phyloP scores from a whole-genome alignment of 1,140 invertebrate species.

The Cherax quadricarinatus region DNA sequence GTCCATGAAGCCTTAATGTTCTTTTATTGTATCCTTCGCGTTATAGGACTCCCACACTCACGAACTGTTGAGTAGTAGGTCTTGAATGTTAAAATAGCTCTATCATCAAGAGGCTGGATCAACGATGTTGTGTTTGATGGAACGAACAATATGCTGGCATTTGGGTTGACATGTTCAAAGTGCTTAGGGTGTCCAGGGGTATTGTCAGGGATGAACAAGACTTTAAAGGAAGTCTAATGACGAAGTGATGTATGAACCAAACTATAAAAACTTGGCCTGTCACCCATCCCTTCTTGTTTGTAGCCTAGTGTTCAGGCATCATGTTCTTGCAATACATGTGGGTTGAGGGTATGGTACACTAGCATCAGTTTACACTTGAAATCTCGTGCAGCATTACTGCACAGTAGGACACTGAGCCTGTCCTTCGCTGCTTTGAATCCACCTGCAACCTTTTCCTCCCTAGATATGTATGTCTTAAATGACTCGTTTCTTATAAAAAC shows the following conservation, averaged over 20 bases:
- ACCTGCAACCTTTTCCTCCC: background rate
- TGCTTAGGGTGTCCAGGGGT: conserved; percentile 32
- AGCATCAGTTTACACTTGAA: conserved; percentile 3
- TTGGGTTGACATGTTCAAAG: conserved; percentile 41
- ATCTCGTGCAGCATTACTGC: conserved; percentile 4
- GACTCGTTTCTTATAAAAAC: background rate
- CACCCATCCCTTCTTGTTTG: conserved; percentile 24
- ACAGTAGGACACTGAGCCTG: background rate
- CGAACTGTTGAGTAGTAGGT: no score
- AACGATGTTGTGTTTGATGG: conserved; percentile 77
- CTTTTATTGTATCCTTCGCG: background rate
- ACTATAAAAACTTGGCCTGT: conserved; percentile 26
- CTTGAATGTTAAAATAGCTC: conserved; percentile 76
- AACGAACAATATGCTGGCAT: conserved; percentile 77
- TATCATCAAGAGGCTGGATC: background rate
- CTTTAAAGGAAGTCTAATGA: conserved; percentile 4
- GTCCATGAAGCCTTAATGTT: background rate
- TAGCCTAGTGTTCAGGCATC: conserved; percentile 19
- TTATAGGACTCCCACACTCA: background rate
- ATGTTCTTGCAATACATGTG: background rate
- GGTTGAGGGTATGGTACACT: background rate
- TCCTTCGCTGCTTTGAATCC: conserved; percentile 8
- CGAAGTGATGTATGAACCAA: conserved; percentile 39
- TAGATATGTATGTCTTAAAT: background rate
- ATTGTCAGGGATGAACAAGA: conserved; percentile 32